Evolutionary conservation across 2,113 vertebrate species (phyloP).

Genomic region (Numenius arquata): DNA sequence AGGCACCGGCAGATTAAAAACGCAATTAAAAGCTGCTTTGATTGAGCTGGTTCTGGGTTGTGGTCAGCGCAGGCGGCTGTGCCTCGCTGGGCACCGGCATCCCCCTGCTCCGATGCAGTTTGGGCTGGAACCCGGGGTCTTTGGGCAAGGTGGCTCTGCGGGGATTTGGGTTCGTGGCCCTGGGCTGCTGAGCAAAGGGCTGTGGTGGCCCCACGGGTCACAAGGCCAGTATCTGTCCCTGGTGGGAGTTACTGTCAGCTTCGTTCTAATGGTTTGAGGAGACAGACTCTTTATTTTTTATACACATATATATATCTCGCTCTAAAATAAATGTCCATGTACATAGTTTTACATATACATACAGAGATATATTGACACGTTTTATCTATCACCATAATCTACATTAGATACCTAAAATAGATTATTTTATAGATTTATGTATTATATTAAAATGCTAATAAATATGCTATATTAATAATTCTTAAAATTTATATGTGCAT

Average conservation of each 20-base stretch:
- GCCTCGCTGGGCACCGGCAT: not conserved
- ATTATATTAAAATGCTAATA: not conserved
- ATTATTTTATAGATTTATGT: not conserved
- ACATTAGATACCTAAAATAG: not conserved
- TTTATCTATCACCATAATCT: too few relatives aligned
- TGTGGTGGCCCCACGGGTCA: not conserved
- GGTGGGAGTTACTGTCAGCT: not conserved
- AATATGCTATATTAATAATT: not conserved
- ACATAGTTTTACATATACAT: too few relatives aligned
- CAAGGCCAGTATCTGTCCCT: fast-evolving
- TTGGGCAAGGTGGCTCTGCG: fast-evolving
- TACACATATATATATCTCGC: too few relatives aligned
- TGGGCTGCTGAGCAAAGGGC: not conserved
- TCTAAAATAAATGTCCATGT: too few relatives aligned
- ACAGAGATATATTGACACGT: fast-evolving
- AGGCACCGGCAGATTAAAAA: not conserved
- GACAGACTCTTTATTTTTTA: too few relatives aligned
- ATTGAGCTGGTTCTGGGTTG: not conserved
- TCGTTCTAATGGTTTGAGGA: not conserved
- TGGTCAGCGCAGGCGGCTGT: not conserved
- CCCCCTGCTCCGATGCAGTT: fast-evolving
- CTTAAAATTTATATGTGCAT: not conserved
- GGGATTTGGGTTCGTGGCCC: too few relatives aligned
- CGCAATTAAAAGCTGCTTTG: not conserved
- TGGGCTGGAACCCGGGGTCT: not conserved